Evolutionary conservation across 2,797 vertebrate species (phyloP), one percentile per base, ranked within the genome.

Genomic region (Hemitrygon akajei): DNA sequence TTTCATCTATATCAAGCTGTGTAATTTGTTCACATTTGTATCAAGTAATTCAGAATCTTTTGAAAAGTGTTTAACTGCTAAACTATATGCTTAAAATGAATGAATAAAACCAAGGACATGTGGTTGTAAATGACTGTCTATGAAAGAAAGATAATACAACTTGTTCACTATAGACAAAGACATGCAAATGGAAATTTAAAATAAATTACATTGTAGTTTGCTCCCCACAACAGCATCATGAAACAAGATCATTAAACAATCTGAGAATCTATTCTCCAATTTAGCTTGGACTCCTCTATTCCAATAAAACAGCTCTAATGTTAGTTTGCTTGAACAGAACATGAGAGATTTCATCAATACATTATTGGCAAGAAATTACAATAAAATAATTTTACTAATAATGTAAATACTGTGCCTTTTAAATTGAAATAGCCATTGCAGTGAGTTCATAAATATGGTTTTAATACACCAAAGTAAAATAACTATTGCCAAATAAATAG

Each of bases 301-400:
- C 81, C 30, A 86, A n/a, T 6, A 10, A 86, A 60, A 86, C 12
- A 58, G 82, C 47, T 86, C 27, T 86, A 25, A 60, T 7, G 27
- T 60, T 63, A 87, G 5, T 87, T 60, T 30, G 12, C n/a, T 63
- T n/a, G 58, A 87, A 30, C 25, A 11, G 40, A 84, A 20, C 20
- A 47, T 30, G 4, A 86, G 56, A 6, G n/a, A 63, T 63, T 14
- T 27, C 10, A 14, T 86, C 82, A 86, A 86, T 86, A 86, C 27
- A 86, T n/a, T 87, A n/a, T 58, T 87, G 84, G 27, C 84, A 87
- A 63, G 60, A 14, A 87, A n/a, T 87, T 87, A n/a, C 30, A 87
- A 14, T 27, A 20, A 14, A 86, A 87, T 66, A 56, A 11, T 84
- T 87, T 87, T 58, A 63, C 27, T 66, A 87, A 34, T 87, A 27